Evolutionary conservation across 1,140 invertebrate species (phyloP).

Genomic region (Aphis gossypii): DNA sequence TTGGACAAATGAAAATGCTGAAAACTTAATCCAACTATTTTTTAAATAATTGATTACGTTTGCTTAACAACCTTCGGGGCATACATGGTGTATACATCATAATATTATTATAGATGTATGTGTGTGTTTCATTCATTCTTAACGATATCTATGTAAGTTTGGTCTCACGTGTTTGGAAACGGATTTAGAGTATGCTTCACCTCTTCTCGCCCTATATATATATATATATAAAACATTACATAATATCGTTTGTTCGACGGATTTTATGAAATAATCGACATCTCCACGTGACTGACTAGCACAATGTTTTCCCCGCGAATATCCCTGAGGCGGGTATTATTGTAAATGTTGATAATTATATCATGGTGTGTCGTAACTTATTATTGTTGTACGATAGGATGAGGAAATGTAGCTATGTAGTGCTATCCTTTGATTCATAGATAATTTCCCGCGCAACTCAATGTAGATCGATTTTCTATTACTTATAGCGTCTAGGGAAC

Average conservation of each 20-base stretch:
- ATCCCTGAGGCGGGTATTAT: background rate
- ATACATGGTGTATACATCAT: background rate
- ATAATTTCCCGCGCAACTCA: no score
- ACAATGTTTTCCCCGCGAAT: background rate
- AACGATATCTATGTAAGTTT: background rate
- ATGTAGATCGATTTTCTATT: no score
- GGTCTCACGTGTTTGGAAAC: background rate
- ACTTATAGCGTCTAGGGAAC: no score
- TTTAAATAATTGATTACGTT: background rate
- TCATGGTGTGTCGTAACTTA: background rate
- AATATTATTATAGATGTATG: background rate
- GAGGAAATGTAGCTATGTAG: no score
- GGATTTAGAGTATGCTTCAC: background rate
- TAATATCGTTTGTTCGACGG: background rate
- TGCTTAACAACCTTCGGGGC: background rate
- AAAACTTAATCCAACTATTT: conserved; percentile 17
- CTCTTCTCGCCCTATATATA: background rate
- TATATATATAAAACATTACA: background rate
- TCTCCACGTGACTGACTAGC: background rate
- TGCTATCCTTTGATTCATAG: background rate
- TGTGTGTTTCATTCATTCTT: background rate
- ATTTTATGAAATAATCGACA: background rate
- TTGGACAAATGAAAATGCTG: background rate
- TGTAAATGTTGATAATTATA: background rate
- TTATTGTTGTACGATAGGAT: background rate